A percentile compares a stretch with the other conserved stretches of the same genome.
These are phyloP conservation scores for Machimus atricapillus DNA, from an alignment of 2,888 invertebrate genomes.

Conservation along the genomic window DNA sequence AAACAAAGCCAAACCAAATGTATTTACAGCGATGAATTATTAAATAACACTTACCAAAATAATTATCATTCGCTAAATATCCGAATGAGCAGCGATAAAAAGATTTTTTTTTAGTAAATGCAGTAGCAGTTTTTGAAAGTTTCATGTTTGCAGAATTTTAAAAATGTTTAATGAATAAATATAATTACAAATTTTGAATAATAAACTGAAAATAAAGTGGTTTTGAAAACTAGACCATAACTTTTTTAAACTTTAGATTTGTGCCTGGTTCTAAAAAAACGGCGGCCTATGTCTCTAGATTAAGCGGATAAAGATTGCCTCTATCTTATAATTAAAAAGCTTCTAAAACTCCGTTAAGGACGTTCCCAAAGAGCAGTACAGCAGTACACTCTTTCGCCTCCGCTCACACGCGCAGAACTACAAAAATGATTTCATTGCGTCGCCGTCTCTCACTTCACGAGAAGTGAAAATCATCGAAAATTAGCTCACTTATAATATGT, in stretches of 20 bases:
- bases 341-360: no score
- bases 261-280: background rate
- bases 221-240: background rate
- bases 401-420: no score
- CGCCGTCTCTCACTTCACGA: no score
- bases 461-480: no score
- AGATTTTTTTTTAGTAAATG: background rate
- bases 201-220: background rate
- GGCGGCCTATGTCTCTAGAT: background rate
- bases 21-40: background rate
- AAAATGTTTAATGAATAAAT: background rate
- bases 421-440: no score
- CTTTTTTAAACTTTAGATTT: background rate
- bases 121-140: background rate
- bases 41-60: slow-evolving; percentile 88
- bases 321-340: no score
- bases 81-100: slow-evolving; percentile 32
- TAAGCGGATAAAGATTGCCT: background rate
- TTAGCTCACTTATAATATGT: no score
- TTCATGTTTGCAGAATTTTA: background rate
- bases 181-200: background rate
- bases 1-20: background rate
- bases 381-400: no score
- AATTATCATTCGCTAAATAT: slow-evolving; percentile 96
- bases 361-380: no score